Percentiles rank a stretch among this genome's conserved stretches.
Evolutionary conservation across 2,888 invertebrate species (phyloP).

Genomic region (Xestia xanthographa): DNA sequence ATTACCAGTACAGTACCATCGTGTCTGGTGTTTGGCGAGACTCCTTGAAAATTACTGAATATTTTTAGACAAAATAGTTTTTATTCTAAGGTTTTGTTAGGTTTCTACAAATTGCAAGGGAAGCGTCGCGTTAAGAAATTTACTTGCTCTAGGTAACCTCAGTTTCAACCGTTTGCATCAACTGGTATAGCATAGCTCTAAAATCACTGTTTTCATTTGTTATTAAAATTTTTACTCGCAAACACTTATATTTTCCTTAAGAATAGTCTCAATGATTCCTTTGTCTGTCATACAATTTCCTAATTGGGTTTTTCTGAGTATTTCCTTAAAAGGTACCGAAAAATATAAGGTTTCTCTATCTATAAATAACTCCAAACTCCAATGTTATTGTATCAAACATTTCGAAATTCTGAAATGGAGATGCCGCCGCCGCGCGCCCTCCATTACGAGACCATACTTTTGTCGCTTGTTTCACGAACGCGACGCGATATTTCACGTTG

Average conservation of each 20-base stretch:
- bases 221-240: background rate
- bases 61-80: background rate
- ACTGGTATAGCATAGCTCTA: background rate
- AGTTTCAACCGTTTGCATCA: constrained; percentile 6
- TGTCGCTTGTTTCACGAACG: constrained; percentile 26
- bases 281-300: background rate
- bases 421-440: background rate
- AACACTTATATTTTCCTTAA: background rate
- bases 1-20: constrained; percentile 18
- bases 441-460: constrained; percentile 30
- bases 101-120: background rate
- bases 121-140: background rate
- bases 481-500: constrained; percentile 18
- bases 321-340: constrained; percentile 4
- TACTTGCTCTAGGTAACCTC: background rate
- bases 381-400: constrained; percentile 32
- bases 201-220: constrained; percentile 5
- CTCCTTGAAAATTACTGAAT: constrained; percentile 3
- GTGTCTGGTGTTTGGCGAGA: background rate
- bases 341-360: background rate
- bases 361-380: constrained; percentile 10
- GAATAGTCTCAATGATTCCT: background rate
- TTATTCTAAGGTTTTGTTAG: background rate
- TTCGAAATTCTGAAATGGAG: constrained; percentile 24
- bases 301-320: background rate